phyloP scores from a whole-genome alignment of 2,888 invertebrate genomes.

The Rhogogaster chlorosoma region DNA sequence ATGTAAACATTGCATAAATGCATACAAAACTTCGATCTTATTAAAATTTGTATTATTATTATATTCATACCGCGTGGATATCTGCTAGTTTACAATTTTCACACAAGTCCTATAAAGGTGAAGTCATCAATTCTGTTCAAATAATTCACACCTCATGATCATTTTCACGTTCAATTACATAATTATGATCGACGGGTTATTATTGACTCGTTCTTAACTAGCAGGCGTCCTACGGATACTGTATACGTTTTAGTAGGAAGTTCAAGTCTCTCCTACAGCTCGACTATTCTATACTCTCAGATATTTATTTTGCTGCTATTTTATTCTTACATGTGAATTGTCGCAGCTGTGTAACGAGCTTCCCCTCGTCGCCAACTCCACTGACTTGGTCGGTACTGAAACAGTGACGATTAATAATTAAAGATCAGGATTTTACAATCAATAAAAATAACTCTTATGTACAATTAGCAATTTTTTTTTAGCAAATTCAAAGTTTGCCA shows the following conservation, averaged over 20 bases:
- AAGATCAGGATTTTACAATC: neutral
- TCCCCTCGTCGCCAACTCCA: slow-evolving; percentile 96
- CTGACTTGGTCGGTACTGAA: slow-evolving; percentile 96
- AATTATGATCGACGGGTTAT: slow-evolving; percentile 51
- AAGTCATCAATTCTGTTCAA: slow-evolving; percentile 44
- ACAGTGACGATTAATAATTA: slow-evolving; percentile 18
- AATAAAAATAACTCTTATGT: slow-evolving; percentile 29
- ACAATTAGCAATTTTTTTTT: neutral
- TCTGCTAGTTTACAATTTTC: neutral
- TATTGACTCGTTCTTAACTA: slow-evolving; percentile 53
- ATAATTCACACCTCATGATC: slow-evolving; percentile 29
- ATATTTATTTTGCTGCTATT: slow-evolving; percentile 58
- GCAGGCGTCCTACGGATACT: slow-evolving; percentile 63
- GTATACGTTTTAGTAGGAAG: slow-evolving; percentile 70
- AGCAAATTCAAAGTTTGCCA: too few species aligned
- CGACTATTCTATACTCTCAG: slow-evolving; percentile 59
- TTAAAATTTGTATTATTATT: neutral
- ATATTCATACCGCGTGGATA: neutral
- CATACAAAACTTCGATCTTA: neutral
- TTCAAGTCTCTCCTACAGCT: slow-evolving; percentile 68
- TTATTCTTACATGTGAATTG: slow-evolving; percentile 91
- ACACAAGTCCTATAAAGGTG: neutral
- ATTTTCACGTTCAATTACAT: slow-evolving; percentile 53
- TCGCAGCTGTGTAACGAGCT: slow-evolving; percentile 95
- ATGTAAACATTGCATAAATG: neutral